A percentile compares a stretch with the other conserved stretches of the same genome.
Conservation (phyloP, 1,140 invertebrate genomes). For the Cotesia typhae region DNA sequence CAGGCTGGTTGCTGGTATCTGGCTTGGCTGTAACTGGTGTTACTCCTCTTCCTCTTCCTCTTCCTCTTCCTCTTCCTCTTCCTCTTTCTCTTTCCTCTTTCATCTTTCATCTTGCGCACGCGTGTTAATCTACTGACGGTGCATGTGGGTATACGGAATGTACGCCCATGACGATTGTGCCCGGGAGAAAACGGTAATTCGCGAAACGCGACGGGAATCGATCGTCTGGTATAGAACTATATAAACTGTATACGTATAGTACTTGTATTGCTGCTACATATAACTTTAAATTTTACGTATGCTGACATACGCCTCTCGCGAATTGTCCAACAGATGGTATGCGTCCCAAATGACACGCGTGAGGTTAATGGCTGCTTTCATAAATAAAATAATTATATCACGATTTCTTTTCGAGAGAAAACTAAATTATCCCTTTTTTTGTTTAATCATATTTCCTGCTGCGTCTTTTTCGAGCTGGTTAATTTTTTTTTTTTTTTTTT, state of each 20-base stretch:
- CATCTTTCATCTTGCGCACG: slow-evolving; percentile 3
- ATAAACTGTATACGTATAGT: not conserved
- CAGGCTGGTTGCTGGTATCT: no score
- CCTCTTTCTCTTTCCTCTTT: no score
- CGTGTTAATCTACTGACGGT: slow-evolving; percentile 6
- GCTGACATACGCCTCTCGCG: slow-evolving; percentile 6
- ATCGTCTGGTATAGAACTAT: not conserved
- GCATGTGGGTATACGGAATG: no score
- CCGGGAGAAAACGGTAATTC: slow-evolving; percentile 14
- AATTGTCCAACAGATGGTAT: slow-evolving; percentile 15
- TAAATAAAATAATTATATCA: not conserved
- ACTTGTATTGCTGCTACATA: not conserved
- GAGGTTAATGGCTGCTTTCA: not conserved
- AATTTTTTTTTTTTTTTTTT: no score
- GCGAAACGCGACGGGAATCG: slow-evolving; percentile 17
- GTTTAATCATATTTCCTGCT: no score
- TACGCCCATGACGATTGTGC: slow-evolving; percentile 2
- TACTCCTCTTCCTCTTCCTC: slow-evolving; percentile 13
- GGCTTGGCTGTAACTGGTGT: not conserved
- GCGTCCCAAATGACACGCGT: not conserved
- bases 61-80: not conserved
- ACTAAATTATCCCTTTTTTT: no score
- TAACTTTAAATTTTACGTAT: not conserved
- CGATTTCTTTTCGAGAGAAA: no score
- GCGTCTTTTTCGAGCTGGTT: no score